Base-by-base conservation (phyloP, 2,113 vertebrate genomes). In the Hystrix brachyura region DNA sequence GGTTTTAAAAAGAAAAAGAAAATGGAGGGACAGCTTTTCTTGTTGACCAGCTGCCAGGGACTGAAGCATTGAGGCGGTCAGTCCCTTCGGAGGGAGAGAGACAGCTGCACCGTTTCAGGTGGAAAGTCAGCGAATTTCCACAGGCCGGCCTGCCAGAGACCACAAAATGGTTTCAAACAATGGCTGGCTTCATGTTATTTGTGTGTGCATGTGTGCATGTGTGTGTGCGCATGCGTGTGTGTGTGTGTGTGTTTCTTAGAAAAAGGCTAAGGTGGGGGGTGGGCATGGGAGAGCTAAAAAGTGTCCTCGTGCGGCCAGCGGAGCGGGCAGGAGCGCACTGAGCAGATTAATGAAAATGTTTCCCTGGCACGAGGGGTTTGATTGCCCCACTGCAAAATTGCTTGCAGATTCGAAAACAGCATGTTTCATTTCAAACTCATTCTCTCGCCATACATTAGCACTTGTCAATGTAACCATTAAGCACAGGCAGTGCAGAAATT, bases 381-480 rank as follows among this genome's bases (percentile, higher is more conserved):
- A 99, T 99, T 99, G 99, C 98, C 98, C 98, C 95, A 94, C 97
- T 96, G 98, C 98, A 98, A 99, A 99, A 99, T 99, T 99, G 99
- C 99, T 99, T 99, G 98, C 99, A 99, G 99, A 99, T 99, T 99
- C 98, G 96, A 98, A 98, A 99, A 99, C 99, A 99, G 99, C 98
- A 99, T 99, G 99, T 99, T 99, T 99, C 98, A 98, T 99, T 99
- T 99, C 99, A 99, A 99, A 98, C 98, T 98, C 98, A 98, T 99
- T 99, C 99, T 98, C 98, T 99, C 98, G 98, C 98, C 99, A 98
- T 99, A 99, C 99, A 99, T 99, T 99, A 99, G 99, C 99, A 99
- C 99, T 99, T 99, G 99, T 99, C 99, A 99, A 98, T 98, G 99
- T 98, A 98, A 99, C 99, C 99, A 99, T 99, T 99, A 99, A 99